Conservation (phyloP, 2,113 vertebrate species). For the Pristiophorus japonicus region DNA sequence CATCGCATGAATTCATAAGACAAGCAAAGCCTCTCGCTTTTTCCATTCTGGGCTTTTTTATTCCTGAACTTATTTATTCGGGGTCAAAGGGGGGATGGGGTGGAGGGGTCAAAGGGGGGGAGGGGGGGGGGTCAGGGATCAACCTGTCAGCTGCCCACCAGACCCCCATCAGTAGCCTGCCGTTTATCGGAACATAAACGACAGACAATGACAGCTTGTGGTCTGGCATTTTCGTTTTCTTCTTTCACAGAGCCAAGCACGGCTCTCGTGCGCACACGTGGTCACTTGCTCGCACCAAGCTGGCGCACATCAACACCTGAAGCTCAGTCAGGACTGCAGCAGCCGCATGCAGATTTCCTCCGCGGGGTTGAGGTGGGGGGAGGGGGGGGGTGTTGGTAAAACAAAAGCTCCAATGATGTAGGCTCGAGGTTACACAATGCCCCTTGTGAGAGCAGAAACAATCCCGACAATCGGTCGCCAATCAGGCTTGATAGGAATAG, state of each 20-base stretch:
- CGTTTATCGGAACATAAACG: neutral
- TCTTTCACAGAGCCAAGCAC: neutral
- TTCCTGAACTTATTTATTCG: neutral
- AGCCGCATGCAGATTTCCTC: neutral
- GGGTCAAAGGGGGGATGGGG: neutral
- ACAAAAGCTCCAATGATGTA: neutral
- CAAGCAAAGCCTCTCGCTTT: neutral
- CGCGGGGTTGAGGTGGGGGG: too few relatives aligned
- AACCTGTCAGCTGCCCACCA: neutral
- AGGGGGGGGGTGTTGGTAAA: neutral
- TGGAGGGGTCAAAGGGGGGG: accelerated
- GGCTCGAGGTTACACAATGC: neutral
- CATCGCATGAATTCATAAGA: neutral
- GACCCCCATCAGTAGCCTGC: too few relatives aligned
- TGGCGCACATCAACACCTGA: neutral
- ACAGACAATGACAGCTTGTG: neutral
- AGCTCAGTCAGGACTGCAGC: neutral
- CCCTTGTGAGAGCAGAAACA: neutral
- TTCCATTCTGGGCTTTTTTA: neutral
- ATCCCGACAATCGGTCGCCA: neutral
- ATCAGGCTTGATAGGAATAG: neutral
- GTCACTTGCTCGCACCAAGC: neutral
- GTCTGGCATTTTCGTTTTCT: neutral
- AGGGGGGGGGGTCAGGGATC: neutral
- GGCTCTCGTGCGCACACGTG: neutral